Conservation (phyloP, 2,113 vertebrate species). For the Syngnathoides biaculeatus region DNA sequence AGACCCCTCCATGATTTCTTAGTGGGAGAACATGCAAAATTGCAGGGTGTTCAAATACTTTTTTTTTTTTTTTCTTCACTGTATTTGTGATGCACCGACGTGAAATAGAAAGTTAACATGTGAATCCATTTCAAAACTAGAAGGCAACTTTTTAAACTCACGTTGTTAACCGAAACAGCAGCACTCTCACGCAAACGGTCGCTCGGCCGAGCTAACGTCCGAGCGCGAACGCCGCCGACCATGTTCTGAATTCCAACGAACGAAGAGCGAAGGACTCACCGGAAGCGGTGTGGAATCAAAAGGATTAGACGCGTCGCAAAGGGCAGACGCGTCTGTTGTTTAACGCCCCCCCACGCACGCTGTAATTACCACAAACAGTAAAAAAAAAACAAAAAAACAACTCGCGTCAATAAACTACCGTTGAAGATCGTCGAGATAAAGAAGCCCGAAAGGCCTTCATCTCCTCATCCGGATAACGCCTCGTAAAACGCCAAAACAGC, state of each 20-base stretch:
- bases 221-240: background rate
- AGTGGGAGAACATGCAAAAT: no score
- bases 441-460: background rate
- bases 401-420: background rate
- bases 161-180: background rate
- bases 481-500: conserved; percentile 45
- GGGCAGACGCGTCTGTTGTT: background rate
- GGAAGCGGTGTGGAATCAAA: conserved; percentile 1
- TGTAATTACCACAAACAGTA: conserved; percentile 4
- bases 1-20: no score
- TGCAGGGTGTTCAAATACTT: no score
- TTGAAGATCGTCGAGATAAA: conserved; percentile 5
- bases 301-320: background rate
- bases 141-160: no score
- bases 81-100: no score
- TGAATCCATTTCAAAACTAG: background rate
- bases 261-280: background rate
- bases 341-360: background rate
- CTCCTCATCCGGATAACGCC: conserved; percentile 34
- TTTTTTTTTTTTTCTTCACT: no score
- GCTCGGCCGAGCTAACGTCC: background rate
- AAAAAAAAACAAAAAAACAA: background rate
- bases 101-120: background rate
- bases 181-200: background rate
- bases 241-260: background rate